Evolutionary conservation across 64 coral and sea anemone species (phyloP), one percentile per base, ranked within the genome.

Genomic region (Trachythela sp.): DNA sequence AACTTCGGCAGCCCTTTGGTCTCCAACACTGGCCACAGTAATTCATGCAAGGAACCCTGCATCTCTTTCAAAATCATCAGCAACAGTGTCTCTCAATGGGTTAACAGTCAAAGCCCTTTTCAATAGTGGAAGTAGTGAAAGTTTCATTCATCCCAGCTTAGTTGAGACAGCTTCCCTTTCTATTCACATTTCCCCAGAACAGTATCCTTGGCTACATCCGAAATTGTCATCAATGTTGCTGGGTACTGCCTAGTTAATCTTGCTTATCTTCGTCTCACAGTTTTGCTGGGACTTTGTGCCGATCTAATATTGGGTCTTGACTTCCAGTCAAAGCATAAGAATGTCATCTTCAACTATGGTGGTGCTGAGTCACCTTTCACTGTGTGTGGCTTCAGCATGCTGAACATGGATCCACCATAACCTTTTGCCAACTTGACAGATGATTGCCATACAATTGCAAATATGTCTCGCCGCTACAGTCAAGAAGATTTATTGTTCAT

Each of bases 71-170:
- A n/a, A 49, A 15, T 49, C 48, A 49, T 49, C 48, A 49, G 48
- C 48, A 49, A 15, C 15, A 49, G 48, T 49, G 15, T 49, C 91
- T 88, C 91, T 92, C 31, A 92, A 88, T 87, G 59, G 48, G 13
- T 92, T 71, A 84, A 56, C 85, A 39, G 91, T 86, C 45, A 92
- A 86, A 40, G 91, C 88, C 48, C 67, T 88, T 27, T 48, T 92
- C n/a, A 84, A 92, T 26, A 48, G 15, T 14, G 86, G 84, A 49
- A 87, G 91, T 85, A 92, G 71, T 10, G 91, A 45, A 11, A 45
- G 42, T 45, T 45, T 45, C 11, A 45, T 59, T 59, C 54, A 59
- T 59, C 54, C 54, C 9, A 10, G 18, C 18, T 59, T 59, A 22
- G 18, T 59, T 59, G 54, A 17, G 54, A 22, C 9, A 59, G 54